A percentile compares a stretch with the other conserved stretches of the same genome.
Evolutionary conservation across 2,888 invertebrate species (phyloP).

Genomic region (Amorpha juglandis): DNA sequence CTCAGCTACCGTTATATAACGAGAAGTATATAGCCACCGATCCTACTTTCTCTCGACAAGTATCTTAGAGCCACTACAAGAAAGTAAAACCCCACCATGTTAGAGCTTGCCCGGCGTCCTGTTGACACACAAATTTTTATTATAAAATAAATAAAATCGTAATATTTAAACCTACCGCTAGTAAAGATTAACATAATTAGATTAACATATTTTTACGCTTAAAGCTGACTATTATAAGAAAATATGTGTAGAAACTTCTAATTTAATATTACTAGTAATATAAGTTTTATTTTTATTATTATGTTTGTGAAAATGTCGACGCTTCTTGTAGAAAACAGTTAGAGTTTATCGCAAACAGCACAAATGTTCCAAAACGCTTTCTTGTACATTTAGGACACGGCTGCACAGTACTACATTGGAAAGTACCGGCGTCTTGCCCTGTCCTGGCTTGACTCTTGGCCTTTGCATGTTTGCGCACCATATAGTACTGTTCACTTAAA

Average conservation of each 20-base stretch:
- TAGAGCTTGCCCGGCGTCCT: constrained; percentile 78
- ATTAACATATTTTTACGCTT: too few relatives aligned
- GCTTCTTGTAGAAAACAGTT: constrained; percentile 46
- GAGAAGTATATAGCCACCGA: constrained; percentile 72
- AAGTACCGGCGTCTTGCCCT: constrained; percentile 61
- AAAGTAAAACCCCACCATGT: constrained; percentile 83
- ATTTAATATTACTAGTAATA: neutral
- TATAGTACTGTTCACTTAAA: constrained; percentile 24
- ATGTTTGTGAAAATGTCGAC: neutral
- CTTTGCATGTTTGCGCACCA: constrained; percentile 52
- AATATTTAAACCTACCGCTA: too few relatives aligned
- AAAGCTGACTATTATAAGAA: too few relatives aligned
- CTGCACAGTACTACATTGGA: constrained; percentile 68
- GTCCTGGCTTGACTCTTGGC: constrained; percentile 63
- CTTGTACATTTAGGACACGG: constrained; percentile 75
- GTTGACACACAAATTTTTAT: constrained; percentile 78
- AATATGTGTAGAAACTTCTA: neutral
- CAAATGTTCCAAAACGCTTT: constrained; percentile 24
- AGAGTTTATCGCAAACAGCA: constrained; percentile 46
- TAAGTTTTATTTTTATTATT: neutral
- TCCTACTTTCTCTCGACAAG: constrained; percentile 83
- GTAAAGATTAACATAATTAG: too few relatives aligned
- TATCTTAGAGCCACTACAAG: constrained; percentile 80
- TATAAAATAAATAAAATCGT: constrained; percentile 42
- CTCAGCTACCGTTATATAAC: constrained; percentile 65